Conservation (phyloP, 2,113 vertebrate species). For the Nerophis lumbriciformis region DNA sequence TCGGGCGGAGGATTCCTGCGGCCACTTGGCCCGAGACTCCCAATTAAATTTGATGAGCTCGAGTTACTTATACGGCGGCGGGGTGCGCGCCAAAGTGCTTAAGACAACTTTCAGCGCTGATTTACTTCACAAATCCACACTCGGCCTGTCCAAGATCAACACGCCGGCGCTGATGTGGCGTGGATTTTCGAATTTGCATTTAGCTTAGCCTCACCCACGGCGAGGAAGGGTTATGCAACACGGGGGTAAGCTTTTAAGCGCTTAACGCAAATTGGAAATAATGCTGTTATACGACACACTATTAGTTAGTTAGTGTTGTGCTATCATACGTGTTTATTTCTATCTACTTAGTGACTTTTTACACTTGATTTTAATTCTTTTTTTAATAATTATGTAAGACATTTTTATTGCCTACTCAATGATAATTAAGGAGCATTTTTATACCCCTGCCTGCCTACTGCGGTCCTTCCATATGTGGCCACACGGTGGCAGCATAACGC, state of each 20-base stretch:
- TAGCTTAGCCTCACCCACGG: constrained; percentile 9
- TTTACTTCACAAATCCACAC: constrained; percentile 8
- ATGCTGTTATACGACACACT: background rate
- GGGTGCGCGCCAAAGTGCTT: background rate
- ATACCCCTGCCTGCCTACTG: no score
- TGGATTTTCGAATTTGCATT: constrained; percentile 26
- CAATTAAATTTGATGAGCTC: constrained; percentile 18
- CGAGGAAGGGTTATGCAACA: background rate
- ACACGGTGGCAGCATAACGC: constrained; percentile 54
- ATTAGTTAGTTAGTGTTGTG: no score
- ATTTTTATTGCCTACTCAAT: background rate
- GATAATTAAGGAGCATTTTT: background rate
- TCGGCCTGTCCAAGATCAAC: constrained; percentile 7
- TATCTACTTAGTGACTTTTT: no score
- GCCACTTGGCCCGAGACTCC: constrained; percentile 11
- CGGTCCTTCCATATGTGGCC: constrained; percentile 14
- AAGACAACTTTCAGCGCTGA: background rate
- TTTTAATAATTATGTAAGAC: no score
- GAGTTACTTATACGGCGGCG: background rate
- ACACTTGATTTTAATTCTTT: no score
- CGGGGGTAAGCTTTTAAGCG: constrained; percentile 15
- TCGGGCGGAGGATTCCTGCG: constrained; percentile 6
- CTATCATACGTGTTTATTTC: no score
- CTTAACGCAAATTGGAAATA: background rate
- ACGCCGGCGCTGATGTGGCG: constrained; percentile 11